Percentiles rank a stretch among this genome's conserved stretches.
phyloP scores from a whole-genome alignment of 2,113 vertebrate species.

The Dromiciops gliroides region DNA sequence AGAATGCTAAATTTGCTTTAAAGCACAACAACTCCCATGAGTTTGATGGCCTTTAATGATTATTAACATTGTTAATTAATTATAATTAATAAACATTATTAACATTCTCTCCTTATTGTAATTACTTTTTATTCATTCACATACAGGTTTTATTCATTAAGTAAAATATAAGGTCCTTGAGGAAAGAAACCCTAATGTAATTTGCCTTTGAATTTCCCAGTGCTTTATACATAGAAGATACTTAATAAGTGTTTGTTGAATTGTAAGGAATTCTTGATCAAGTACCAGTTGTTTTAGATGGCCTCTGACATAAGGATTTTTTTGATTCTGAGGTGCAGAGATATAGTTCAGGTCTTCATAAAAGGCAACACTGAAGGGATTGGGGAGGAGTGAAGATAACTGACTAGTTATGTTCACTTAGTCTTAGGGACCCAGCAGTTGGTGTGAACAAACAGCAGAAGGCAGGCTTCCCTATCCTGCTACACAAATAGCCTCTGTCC shows the following conservation, averaged over 20 bases:
- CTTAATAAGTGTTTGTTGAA: neutral
- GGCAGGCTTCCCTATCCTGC: neutral
- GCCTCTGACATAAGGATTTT: neutral
- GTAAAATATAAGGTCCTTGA: neutral
- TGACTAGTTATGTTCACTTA: neutral
- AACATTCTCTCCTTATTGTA: neutral
- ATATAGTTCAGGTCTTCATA: neutral
- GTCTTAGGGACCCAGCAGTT: neutral
- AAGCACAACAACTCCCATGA: neutral
- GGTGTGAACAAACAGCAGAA: neutral
- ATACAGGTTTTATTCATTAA: neutral
- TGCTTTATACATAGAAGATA: neutral
- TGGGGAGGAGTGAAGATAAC: neutral
- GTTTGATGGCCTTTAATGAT: too few relatives aligned
- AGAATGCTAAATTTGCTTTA: neutral
- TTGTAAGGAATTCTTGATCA: neutral
- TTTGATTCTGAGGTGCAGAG: neutral
- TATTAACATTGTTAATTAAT: too few relatives aligned
- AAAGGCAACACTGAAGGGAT: neutral
- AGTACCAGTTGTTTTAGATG: neutral
- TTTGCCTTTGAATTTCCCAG: neutral
- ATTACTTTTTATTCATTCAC: neutral
- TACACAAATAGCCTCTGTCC: neutral
- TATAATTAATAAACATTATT: too few relatives aligned
- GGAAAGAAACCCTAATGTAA: neutral